Conservation (phyloP, 2,888 invertebrate genomes). For the Hydriomena furcata region DNA sequence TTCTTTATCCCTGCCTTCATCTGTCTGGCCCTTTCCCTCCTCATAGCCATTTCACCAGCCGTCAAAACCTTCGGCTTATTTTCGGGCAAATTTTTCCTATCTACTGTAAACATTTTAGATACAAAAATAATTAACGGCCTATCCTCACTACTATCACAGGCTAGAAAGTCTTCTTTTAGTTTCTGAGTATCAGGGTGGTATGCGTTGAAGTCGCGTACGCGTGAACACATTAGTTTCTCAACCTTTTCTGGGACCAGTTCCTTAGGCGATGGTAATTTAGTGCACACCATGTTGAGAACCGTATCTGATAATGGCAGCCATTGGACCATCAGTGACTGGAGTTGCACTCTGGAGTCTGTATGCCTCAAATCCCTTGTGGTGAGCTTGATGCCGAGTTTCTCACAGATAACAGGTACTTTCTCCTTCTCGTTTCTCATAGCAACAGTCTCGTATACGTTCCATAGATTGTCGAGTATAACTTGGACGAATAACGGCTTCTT, state of each 20-base stretch:
- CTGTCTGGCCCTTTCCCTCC: conserved; percentile 87
- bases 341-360: conserved; percentile 89
- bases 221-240: conserved; percentile 91
- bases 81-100: conserved; percentile 89
- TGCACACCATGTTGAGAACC: conserved; percentile 92
- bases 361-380: conserved; percentile 90
- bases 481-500: conserved; percentile 97
- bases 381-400: conserved; percentile 90
- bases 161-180: conserved; percentile 87
- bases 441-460: conserved; percentile 94
- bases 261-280: conserved; percentile 92
- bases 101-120: conserved; percentile 96
- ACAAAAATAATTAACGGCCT: conserved; percentile 89
- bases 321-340: conserved; percentile 92
- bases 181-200: conserved; percentile 87
- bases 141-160: conserved; percentile 85
- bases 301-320: conserved; percentile 95
- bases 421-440: conserved; percentile 89
- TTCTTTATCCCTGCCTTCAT: conserved; percentile 84
- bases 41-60: conserved; percentile 87
- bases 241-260: conserved; percentile 89
- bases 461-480: conserved; percentile 94
- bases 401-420: conserved; percentile 87
- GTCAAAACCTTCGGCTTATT: conserved; percentile 91
- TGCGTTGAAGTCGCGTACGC: conserved; percentile 86